A percentile compares a stretch with the other conserved stretches of the same genome.
Evolutionary conservation across 1,140 invertebrate genomes (phyloP).

Genomic region (Pseudobourletiella spinata): DNA sequence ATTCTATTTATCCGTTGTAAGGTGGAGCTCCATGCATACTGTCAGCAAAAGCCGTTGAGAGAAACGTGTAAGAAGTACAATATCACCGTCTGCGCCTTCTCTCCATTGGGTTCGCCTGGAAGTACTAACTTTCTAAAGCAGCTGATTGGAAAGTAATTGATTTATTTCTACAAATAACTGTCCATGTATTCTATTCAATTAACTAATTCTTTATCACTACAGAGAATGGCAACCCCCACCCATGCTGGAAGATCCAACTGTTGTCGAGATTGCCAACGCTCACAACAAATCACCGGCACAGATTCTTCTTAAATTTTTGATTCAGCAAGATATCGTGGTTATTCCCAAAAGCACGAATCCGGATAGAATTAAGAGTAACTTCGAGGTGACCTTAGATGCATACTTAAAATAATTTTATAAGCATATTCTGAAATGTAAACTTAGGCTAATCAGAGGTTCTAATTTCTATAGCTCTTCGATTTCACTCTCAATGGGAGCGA

Average conservation of each 20-base stretch:
- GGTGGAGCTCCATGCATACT: conserved; percentile 44
- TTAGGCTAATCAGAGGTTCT: no score
- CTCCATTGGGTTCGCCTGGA: conserved; percentile 66
- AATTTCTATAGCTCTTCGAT: no score
- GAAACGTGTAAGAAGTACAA: conserved; percentile 41
- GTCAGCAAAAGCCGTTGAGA: conserved; percentile 43
- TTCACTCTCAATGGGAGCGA: no score
- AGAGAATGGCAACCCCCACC: neutral
- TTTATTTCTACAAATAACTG: no score
- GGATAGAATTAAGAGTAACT: conserved; percentile 56
- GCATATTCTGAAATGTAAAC: no score
- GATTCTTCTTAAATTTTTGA: conserved; percentile 62
- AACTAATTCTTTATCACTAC: no score
- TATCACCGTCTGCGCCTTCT: conserved; percentile 64
- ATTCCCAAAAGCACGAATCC: conserved; percentile 77
- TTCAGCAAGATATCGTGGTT: conserved; percentile 62
- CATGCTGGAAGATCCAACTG: conserved; percentile 52
- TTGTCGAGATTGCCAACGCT: conserved; percentile 56
- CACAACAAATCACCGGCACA: conserved; percentile 66
- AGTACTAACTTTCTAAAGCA: no score
- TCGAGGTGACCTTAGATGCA: conserved; percentile 34
- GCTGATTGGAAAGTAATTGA: no score
- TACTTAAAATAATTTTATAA: neutral
- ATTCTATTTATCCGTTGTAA: no score
- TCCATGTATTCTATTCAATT: no score